Evolutionary conservation across 1,140 invertebrate genomes (phyloP).

Genomic region (Cherax quadricarinatus): DNA sequence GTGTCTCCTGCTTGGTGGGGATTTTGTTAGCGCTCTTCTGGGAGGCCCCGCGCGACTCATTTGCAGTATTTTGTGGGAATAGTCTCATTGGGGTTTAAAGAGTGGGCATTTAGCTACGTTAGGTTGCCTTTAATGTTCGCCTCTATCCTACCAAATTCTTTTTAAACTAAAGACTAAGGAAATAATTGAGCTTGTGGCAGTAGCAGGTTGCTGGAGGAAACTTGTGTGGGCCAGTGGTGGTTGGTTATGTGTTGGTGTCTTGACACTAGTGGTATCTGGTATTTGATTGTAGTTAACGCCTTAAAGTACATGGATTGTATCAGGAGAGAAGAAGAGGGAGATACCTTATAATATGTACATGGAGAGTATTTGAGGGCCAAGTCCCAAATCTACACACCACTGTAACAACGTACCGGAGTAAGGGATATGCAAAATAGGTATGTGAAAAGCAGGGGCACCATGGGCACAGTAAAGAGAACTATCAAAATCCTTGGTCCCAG

Average conservation of each 20-base stretch:
- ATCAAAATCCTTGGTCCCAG: no score
- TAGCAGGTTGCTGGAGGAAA: not conserved
- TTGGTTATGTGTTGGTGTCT: not conserved
- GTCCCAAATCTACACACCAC: no score
- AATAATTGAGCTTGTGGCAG: not conserved
- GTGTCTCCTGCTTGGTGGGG: conserved; percentile 2
- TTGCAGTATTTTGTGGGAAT: conserved; percentile 14
- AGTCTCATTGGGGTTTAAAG: conserved; percentile 4
- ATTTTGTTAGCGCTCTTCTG: not conserved
- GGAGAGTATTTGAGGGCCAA: no score
- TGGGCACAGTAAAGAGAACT: no score
- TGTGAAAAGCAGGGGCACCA: no score
- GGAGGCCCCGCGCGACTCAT: not conserved
- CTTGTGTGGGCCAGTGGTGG: not conserved
- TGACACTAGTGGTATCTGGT: not conserved
- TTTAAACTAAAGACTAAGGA: conserved; percentile 8
- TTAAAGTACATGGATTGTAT: not conserved
- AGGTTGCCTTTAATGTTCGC: conserved; percentile 5
- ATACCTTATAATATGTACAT: no score
- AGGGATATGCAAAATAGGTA: no score
- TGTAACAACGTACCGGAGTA: no score
- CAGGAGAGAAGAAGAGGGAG: no score
- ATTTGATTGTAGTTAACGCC: not conserved
- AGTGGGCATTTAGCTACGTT: conserved; percentile 1
- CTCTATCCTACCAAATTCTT: not conserved